These are phyloP conservation scores for Dipodomys spectabilis DNA, from an alignment of 2,113 vertebrate species.

Conservation along the genomic window DNA sequence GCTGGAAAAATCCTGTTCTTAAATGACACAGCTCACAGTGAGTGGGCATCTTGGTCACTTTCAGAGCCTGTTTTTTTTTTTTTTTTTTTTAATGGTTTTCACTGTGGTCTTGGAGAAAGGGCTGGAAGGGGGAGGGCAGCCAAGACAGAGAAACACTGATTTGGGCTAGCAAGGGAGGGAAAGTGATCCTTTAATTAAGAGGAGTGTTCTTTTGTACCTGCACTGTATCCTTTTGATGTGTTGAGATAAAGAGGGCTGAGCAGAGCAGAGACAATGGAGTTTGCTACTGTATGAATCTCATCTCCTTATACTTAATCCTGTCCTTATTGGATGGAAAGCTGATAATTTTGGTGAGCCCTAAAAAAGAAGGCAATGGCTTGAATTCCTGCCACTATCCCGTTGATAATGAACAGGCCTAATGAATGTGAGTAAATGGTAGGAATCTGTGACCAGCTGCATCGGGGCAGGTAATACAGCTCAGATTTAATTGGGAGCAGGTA, in stretches of 20 bases:
- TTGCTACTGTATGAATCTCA: slow-evolving; percentile 88
- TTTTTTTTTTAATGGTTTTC: slow-evolving; percentile 13
- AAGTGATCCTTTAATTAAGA: slow-evolving; percentile 82
- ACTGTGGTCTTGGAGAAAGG: slow-evolving; percentile 70
- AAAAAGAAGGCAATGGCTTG: slow-evolving; percentile 89
- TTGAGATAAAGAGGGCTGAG: slow-evolving; percentile 79
- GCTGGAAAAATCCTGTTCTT: slow-evolving; percentile 65
- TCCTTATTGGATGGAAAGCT: slow-evolving; percentile 88
- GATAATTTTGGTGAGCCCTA: slow-evolving; percentile 90
- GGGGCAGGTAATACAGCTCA: slow-evolving; percentile 98
- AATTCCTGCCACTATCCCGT: slow-evolving; percentile 96
- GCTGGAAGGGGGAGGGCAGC: slow-evolving; percentile 17
- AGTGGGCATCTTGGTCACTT: slow-evolving; percentile 71
- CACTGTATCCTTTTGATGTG: slow-evolving; percentile 82
- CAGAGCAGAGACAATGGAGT: slow-evolving; percentile 86
- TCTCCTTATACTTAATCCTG: slow-evolving; percentile 87
- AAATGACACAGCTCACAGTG: slow-evolving; percentile 75
- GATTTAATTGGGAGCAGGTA: slow-evolving; percentile 99
- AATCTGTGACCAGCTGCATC: slow-evolving; percentile 94
- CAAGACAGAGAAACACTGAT: slow-evolving; percentile 71
- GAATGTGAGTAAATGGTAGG: slow-evolving; percentile 94
- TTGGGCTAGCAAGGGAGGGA: slow-evolving; percentile 75
- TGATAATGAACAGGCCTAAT: slow-evolving; percentile 98
- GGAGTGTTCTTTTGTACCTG: slow-evolving; percentile 82
- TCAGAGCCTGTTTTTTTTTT: slow-evolving; percentile 43